phyloP scores from a whole-genome alignment of 1,140 invertebrate species.

The Drosophila sucinea region DNA sequence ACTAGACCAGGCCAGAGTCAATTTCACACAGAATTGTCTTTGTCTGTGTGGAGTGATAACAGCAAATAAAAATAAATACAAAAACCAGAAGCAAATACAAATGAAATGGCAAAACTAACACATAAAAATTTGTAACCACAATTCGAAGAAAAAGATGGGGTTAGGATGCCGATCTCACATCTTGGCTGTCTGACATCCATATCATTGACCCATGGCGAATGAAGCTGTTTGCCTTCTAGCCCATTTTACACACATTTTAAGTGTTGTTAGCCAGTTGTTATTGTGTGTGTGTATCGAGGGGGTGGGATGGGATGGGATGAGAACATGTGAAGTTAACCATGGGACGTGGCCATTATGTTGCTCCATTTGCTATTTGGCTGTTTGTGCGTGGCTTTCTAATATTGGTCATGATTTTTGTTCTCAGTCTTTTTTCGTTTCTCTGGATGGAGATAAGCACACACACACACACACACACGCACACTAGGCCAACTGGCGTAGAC shows the following conservation, averaged over 20 bases:
- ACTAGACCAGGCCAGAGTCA: constrained; percentile 6
- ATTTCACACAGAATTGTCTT: constrained; percentile 15
- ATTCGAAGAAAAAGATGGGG: constrained; percentile 5
- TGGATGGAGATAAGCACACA: constrained; percentile 27
- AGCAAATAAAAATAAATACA: constrained; percentile 33
- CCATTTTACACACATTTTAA: constrained; percentile 78
- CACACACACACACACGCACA: constrained; percentile 7
- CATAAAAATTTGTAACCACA: constrained; percentile 74
- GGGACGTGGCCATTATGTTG: constrained; percentile 45
- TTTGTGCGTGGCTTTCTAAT: constrained; percentile 46
- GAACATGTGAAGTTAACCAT: constrained; percentile 17
- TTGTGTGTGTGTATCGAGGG: constrained; percentile 27
- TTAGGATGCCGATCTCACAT: constrained; percentile 1
- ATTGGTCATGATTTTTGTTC: constrained; percentile 33
- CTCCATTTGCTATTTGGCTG: constrained; percentile 28
- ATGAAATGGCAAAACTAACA: constrained; percentile 67
- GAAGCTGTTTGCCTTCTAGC: constrained; percentile 63
- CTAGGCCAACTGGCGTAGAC: constrained; percentile 60
- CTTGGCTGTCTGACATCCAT: constrained; percentile 17
- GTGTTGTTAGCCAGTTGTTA: constrained; percentile 76
- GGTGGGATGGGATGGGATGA: neutral
- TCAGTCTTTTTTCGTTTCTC: neutral
- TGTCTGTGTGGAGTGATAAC: constrained; percentile 17
- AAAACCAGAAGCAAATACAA: constrained; percentile 43
- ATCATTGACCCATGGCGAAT: constrained; percentile 69